Base-by-base conservation (phyloP, 2,888 invertebrate genomes). In the Criorhina ranunculi region DNA sequence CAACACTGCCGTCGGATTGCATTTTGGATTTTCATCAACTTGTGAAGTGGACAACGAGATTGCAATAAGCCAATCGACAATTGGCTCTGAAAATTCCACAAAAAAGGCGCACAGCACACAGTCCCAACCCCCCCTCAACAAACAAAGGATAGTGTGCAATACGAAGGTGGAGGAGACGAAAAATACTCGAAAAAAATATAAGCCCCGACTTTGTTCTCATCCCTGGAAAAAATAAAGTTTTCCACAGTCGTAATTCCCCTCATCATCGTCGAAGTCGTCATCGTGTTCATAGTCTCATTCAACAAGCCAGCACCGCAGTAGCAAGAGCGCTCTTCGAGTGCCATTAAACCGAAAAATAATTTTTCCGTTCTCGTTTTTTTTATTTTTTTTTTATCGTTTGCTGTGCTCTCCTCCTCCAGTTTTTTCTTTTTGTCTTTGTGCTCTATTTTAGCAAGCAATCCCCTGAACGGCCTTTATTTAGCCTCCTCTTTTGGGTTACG, bases 331-430 rank as follows among this genome's bases (percentile, higher is more conserved):
- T 60, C 69, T 19, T 51, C 75, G 80, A 87, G 87, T 86, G 69
- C 86, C 83, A 87, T 87, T 87, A 87, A 87, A 83, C 76, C 80
- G 85, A 86, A 87, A 87, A 87, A 79, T 70, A 59, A 24, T 81
- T 87, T 86, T 86, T 81, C 75, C 53, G 9, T 49, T 37, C 17
- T 59, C 46, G 31, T 42, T 62, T 53, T 33, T 31, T 31, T n/a
- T 55, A 9, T 51, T 33, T 62, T 75, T 51, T 40, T 77, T 59
- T 49, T 73, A 66, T 73, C 66, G 46, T 64, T 70, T 64, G 12
- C 55, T 69, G 3, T 19, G 15, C 19, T 8, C 46, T 31, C 1
- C 40, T 11, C 31, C 35, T 35, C 51, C 24, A 15, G 29, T 9
- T 24, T 19, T 17, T 51, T 49, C 59, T 51, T 69, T 75, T 64